phyloP scores from a whole-genome alignment of 2,888 invertebrate genomes.

The Coecobrya sp. region DNA sequence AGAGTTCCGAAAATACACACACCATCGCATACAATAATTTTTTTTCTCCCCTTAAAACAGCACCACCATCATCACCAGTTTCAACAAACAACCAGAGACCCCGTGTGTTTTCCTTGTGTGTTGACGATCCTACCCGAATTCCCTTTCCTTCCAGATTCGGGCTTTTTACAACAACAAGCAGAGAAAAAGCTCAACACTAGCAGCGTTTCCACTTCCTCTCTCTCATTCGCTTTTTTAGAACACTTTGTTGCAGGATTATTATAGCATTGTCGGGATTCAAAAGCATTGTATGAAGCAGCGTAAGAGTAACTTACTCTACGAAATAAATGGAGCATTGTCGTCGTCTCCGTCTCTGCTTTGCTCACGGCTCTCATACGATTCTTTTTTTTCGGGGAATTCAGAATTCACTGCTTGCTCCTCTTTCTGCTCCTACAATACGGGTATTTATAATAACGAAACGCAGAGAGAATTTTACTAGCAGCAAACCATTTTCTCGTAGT shows the following conservation, averaged over 20 bases:
- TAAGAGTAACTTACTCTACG: neutral
- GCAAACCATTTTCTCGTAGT: too few species aligned
- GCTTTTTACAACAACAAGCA: neutral
- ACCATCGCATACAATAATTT: neutral
- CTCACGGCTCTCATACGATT: too few species aligned
- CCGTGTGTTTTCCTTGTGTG: neutral
- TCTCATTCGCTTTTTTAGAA: neutral
- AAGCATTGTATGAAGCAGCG: neutral
- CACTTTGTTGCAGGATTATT: neutral
- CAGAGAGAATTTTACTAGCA: too few species aligned
- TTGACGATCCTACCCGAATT: conserved; percentile 27
- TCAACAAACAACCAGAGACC: conserved; percentile 9
- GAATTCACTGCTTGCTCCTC: too few species aligned
- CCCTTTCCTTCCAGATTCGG: conserved; percentile 47
- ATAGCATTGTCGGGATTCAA: neutral
- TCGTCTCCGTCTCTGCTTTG: neutral
- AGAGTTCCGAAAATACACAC: conserved; percentile 42
- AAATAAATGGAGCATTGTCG: conserved; percentile 5
- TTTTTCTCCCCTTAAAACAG: neutral
- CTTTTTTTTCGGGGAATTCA: neutral
- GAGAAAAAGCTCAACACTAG: neutral
- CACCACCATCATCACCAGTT: neutral
- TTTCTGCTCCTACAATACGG: too few species aligned
- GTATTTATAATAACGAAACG: too few species aligned
- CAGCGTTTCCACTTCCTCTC: neutral